Percentiles rank a stretch among this genome's conserved stretches.
Conservation (phyloP, 1,140 invertebrate genomes). For the Pseudomyrmex concolor region DNA sequence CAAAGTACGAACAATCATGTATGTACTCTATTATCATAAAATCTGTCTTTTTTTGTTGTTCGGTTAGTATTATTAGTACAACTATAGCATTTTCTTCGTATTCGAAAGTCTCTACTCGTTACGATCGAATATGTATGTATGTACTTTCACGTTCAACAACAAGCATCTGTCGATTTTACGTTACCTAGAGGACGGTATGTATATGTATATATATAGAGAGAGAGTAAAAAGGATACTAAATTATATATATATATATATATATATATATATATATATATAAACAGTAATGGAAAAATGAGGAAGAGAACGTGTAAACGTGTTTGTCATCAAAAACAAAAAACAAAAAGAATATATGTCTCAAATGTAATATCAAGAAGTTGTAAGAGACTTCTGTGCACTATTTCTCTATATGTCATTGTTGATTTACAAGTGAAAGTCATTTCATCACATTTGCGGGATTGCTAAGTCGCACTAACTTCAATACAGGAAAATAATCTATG, state of each 20-base stretch:
- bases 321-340: constrained; percentile 1
- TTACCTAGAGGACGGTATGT: constrained; percentile 15
- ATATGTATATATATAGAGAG: background rate
- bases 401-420: constrained; percentile 10
- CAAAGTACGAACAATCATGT: constrained; percentile 82
- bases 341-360: background rate
- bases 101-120: constrained; percentile 20
- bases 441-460: constrained; percentile 49
- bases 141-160: constrained; percentile 35
- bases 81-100: constrained; percentile 58
- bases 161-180: constrained; percentile 38
- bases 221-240: constrained; percentile 27
- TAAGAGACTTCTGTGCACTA: constrained; percentile 16
- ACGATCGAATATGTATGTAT: constrained; percentile 7
- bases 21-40: constrained; percentile 71
- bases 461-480: constrained; percentile 15
- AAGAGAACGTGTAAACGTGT: constrained; percentile 37
- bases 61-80: constrained; percentile 63
- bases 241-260: too few species aligned
- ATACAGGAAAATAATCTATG: constrained; percentile 43
- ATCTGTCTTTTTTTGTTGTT: constrained; percentile 18
- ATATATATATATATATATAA: background rate
- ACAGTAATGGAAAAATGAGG: constrained; percentile 40
- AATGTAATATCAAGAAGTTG: background rate
- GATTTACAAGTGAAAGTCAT: constrained; percentile 46